Base-by-base conservation (phyloP, 1,140 invertebrate species). In the Heterodera schachtii region DNA sequence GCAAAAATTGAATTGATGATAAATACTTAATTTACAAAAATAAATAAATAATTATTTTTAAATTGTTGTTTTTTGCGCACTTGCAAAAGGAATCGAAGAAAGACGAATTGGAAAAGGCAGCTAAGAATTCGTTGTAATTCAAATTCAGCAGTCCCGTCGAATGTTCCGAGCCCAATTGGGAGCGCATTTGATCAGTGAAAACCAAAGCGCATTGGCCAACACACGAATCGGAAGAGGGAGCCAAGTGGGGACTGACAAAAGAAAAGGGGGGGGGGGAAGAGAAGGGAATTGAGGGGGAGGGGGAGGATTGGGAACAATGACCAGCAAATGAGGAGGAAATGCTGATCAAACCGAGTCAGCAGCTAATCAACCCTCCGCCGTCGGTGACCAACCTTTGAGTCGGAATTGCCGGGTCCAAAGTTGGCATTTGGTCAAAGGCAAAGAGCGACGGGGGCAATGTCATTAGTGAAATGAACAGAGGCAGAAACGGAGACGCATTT, bases 41-140 rank as follows among this genome's bases (percentile, higher is more conserved):
- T 7, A 85, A 82, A 81, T 74, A 11, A 52, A 52, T 52, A 6
- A 11, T 52, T 8, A 52, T 52, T 52, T 52, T 6, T 11, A 1
- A 52, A 52, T 8, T 52, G 16, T n/a, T 11, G 2, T 19, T 31
- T 31, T 19, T 19, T 64, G 57, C 57, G 57, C 57, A 88, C 87
- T 82, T 80, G 84, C 87, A 89, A 80, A 88, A 89, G 19, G 83
- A 84, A 47, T 89, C 87, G 77, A 89, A 89, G 83, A 89, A 89
- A 9, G 89, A 87, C 3, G 78, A 78, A 78, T 89, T 89, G 6
- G 89, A 87, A 66, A 89, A 89, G n/a, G 87, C 84, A 57, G 76
- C 83, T 31, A 89, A 76, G 74, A 89, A 89, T 43, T 89, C 87
- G 76, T 89, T 90, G 80, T 90, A 89, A 52, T 90, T 90, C n/a